These are phyloP conservation scores for Zaprionus obscuricornis DNA, from an alignment of 2,888 invertebrate species.

Conservation along the genomic window DNA sequence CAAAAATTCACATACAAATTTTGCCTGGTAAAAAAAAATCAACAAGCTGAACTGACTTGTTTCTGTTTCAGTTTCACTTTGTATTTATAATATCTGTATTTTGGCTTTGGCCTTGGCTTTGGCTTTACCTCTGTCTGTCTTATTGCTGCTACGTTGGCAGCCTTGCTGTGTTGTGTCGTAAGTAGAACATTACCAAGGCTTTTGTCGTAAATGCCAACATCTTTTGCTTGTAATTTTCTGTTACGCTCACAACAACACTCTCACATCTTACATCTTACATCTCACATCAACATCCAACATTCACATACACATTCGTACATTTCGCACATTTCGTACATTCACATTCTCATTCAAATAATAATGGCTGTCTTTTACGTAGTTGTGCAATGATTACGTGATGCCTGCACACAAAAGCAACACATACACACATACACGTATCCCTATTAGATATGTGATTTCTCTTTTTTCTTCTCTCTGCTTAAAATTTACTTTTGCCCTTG, in stretches of 20 bases:
- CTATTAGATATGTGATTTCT: constrained; percentile 70
- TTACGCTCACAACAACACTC: constrained; percentile 72
- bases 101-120: background rate
- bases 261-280: constrained; percentile 14
- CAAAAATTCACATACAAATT: constrained; percentile 39
- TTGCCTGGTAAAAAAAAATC: constrained; percentile 7
- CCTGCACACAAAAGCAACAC: constrained; percentile 58
- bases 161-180: constrained; percentile 51
- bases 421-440: constrained; percentile 40
- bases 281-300: background rate
- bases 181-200: constrained; percentile 78
- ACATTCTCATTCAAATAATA: constrained; percentile 77
- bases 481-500: constrained; percentile 10
- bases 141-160: background rate
- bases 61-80: background rate
- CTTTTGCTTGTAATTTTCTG: constrained; percentile 78
- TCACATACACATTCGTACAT: constrained; percentile 34
- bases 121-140: constrained; percentile 2
- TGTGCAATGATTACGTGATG: constrained; percentile 76
- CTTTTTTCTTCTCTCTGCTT: constrained; percentile 53
- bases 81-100: too few relatives aligned
- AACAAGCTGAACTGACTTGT: constrained; percentile 39
- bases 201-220: constrained; percentile 79
- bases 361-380: constrained; percentile 75
- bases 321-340: constrained; percentile 33